Evolutionary conservation across 2,888 invertebrate species (phyloP), one percentile per base, ranked within the genome.

Genomic region (Tryphoninae sp.): DNA sequence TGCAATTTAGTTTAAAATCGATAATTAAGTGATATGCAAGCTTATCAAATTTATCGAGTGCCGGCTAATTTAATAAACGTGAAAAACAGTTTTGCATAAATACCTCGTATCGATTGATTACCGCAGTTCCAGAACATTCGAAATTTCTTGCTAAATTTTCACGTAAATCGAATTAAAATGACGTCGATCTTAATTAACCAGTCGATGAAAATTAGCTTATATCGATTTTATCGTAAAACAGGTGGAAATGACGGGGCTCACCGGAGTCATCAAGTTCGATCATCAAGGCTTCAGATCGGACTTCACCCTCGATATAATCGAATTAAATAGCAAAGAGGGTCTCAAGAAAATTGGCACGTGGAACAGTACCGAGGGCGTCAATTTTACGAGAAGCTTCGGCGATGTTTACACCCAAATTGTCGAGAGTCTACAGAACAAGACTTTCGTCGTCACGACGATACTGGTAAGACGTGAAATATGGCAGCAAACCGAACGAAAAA

Each of bases 211-310:
- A 45, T 45, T 45, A 45, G 13, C 9, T 45, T 45, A 45, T 13
- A 9, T 19, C 22, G 23, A 45, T 65, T 26, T 42, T 55, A 55
- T 16, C 16, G 19, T 80, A 74, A 84, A 86, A 86, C 92, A 97
- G 97, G 96, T 98, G 83, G 97, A 97, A 93, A 97, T 97, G 95
- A 95, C 96, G 87, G 98, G 98, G n/a, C 93, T 98, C 86, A 98
- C 98, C 0, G 98, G 98, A 84, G 95, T 96, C 78, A 97, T 98
- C 88, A 97, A 97, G 93, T 98, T 98, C 92, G 98, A 98, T 93
- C 96, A 97, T 92, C 96, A 97, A 93, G 98, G 99, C 74, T 97
- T 97, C 92, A 94, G 99, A 81, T 96, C 97, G 62, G 96, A 98
- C 92, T 98, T 98, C 91, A 95, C 96, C 84, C 93, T 99, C 86